Percentiles rank a stretch among this genome's conserved stretches.
Conservation (phyloP, 2,888 invertebrate species). For the Hypomecis punctinalis region DNA sequence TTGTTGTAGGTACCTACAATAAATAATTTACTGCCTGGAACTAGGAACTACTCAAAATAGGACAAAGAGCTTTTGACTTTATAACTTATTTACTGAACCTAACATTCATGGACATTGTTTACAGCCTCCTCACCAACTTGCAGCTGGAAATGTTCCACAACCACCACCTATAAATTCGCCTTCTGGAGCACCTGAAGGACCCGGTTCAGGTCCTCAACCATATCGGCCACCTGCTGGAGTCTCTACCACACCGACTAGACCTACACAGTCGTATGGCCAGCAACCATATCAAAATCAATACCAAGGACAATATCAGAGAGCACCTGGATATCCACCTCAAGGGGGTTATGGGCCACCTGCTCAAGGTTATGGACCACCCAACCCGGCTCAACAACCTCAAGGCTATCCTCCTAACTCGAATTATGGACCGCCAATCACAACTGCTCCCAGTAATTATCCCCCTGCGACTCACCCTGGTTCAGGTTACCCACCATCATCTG, state of each 20-base stretch:
- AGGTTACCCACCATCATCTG: conserved; percentile 77
- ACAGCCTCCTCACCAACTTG: conserved; percentile 85
- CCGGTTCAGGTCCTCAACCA: conserved; percentile 76
- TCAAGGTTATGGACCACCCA: conserved; percentile 87
- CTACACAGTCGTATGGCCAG: conserved; percentile 88
- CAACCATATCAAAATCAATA: conserved; percentile 89
- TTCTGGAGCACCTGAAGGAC: conserved; percentile 67
- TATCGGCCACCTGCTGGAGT: conserved; percentile 81
- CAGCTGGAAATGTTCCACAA: conserved; percentile 79
- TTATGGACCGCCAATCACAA: conserved; percentile 87
- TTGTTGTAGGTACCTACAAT: too few species aligned
- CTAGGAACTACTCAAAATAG: too few species aligned
- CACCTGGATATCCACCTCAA: conserved; percentile 87
- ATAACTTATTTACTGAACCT: background rate
- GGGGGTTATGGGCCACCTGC: conserved; percentile 88
- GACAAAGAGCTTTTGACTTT: too few species aligned
- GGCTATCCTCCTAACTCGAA: conserved; percentile 87
- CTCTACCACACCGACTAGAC: conserved; percentile 84
- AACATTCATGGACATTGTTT: conserved; percentile 44
- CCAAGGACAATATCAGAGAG: conserved; percentile 85
- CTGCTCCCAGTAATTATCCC: conserved; percentile 84
- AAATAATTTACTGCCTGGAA: too few species aligned
- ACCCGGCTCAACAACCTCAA: conserved; percentile 86
- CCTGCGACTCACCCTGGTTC: conserved; percentile 80
- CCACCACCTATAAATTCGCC: conserved; percentile 71